These are phyloP conservation scores for Spatula clypeata DNA, from an alignment of 2,797 vertebrate species.

Conservation along the genomic window DNA sequence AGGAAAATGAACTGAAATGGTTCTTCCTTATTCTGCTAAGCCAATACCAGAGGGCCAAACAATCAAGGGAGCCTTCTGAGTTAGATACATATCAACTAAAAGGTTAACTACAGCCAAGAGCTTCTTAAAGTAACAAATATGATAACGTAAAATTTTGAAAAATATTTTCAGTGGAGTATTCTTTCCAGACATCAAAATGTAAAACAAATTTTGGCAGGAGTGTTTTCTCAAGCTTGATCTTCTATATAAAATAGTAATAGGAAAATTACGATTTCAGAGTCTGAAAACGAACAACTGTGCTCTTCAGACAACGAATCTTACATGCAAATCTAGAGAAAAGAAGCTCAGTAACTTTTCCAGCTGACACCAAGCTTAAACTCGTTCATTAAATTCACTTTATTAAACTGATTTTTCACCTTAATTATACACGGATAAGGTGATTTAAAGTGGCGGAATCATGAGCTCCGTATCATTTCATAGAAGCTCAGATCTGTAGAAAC, in stretches of 20 bases:
- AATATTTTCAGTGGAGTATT: not conserved
- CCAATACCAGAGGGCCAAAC: not conserved
- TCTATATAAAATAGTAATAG: not conserved
- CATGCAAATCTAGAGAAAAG: not conserved
- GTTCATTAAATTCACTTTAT: not conserved
- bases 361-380: not conserved
- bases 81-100: not conserved
- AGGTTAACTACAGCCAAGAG: not conserved
- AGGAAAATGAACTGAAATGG: not conserved
- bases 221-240: not conserved
- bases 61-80: not conserved
- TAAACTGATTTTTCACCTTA: conserved; percentile 56
- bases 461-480: not conserved
- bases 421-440: not conserved
- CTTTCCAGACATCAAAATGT: not conserved
- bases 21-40: not conserved
- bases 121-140: not conserved
- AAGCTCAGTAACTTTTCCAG: not conserved
- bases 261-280: not conserved
- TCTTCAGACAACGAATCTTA: not conserved
- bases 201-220: not conserved
- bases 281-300: not conserved
- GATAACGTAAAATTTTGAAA: not conserved
- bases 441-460: not conserved
- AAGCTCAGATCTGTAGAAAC: not conserved